Conservation (phyloP, 2,888 invertebrate genomes). For the Apamea epomidion region DNA sequence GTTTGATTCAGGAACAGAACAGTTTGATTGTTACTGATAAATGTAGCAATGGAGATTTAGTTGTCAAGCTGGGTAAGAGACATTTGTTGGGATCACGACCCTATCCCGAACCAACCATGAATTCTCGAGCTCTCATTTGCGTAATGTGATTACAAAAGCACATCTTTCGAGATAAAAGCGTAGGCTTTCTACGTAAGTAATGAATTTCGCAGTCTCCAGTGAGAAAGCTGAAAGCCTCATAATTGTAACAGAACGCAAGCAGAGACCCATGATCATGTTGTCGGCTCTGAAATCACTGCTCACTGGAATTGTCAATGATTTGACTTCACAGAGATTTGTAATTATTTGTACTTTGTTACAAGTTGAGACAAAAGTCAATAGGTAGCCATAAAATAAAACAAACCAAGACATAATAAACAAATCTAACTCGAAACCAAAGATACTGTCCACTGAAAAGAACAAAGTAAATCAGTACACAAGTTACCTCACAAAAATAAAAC, state of each 20-base stretch:
- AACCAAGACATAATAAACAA: constrained; percentile 26
- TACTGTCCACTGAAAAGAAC: constrained; percentile 24
- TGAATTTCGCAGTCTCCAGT: constrained; percentile 85
- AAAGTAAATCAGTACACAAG: constrained; percentile 47
- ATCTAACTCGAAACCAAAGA: constrained; percentile 22
- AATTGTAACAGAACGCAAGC: constrained; percentile 75
- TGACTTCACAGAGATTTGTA: constrained; percentile 26
- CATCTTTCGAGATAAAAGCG: constrained; percentile 89
- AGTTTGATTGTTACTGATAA: constrained; percentile 72
- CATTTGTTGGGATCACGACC: constrained; percentile 88
- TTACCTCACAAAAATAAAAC: constrained; percentile 47
- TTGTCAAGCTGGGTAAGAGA: constrained; percentile 82
- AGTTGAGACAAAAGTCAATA: constrained; percentile 18
- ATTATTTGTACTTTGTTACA: constrained; percentile 9
- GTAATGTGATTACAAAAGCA: constrained; percentile 90
- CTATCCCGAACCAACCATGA: constrained; percentile 86
- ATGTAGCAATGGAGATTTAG: constrained; percentile 77
- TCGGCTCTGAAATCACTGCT: constrained; percentile 44
- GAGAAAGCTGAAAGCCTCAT: constrained; percentile 79
- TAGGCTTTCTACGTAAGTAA: constrained; percentile 88
- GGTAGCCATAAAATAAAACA: constrained; percentile 13
- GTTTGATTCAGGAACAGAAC: constrained; percentile 46
- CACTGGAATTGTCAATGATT: constrained; percentile 44
- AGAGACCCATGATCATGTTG: constrained; percentile 65
- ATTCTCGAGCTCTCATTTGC: constrained; percentile 88